A percentile compares a stretch with the other conserved stretches of the same genome.
These are phyloP conservation scores for Thelaira solivaga DNA, from an alignment of 2,888 invertebrate species.

Conservation along the genomic window DNA sequence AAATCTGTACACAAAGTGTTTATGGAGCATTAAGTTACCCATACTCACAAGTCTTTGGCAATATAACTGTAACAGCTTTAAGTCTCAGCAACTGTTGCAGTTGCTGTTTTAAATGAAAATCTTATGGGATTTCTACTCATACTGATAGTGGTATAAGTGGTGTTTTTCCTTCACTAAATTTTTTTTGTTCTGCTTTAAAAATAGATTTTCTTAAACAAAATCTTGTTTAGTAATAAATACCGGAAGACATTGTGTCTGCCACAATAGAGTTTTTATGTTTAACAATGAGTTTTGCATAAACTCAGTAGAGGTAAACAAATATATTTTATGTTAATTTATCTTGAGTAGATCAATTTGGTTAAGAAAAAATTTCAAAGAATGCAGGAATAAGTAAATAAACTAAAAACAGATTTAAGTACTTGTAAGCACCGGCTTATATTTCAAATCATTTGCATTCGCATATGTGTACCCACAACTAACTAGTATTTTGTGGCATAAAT, in stretches of 20 bases:
- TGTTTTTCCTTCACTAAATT: background rate
- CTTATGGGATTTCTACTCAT: conserved; percentile 44
- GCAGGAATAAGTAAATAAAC: background rate
- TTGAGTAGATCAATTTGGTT: conserved; percentile 72
- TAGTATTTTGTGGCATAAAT: conserved; percentile 26
- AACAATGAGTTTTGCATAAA: conserved; percentile 2
- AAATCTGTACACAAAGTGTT: conserved; percentile 57
- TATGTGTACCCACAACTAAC: conserved; percentile 2
- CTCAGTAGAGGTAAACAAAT: conserved; percentile 23
- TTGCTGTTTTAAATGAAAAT: conserved; percentile 15
- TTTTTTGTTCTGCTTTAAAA: background rate
- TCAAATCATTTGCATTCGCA: conserved; percentile 22
- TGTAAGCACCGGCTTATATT: conserved; percentile 24
- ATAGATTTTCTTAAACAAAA: conserved; percentile 41
- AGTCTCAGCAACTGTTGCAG: background rate
- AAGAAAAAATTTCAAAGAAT: conserved; percentile 31
- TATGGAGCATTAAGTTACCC: conserved; percentile 49
- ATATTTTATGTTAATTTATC: conserved; percentile 71
- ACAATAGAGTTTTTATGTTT: conserved; percentile 33
- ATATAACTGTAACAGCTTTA: background rate
- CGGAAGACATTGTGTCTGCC: conserved; percentile 64
- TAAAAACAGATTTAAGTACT: background rate
- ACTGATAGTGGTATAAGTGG: background rate
- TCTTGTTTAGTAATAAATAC: conserved; percentile 46
- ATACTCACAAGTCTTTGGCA: conserved; percentile 25